Evolutionary conservation across 2,888 invertebrate species (phyloP).

Genomic region (Villa cingulata): DNA sequence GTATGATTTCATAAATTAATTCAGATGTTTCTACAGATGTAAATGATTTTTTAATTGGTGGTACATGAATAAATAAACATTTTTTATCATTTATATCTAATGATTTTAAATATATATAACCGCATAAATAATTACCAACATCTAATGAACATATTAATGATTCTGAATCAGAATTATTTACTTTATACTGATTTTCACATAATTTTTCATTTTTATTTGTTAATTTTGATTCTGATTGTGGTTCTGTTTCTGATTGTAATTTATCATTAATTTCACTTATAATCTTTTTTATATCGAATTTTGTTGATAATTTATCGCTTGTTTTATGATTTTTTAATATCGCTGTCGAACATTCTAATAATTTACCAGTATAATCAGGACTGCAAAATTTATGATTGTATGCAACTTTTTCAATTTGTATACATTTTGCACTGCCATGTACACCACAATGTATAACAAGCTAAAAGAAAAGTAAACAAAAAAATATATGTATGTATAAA

Average conservation of each 20-base stretch:
- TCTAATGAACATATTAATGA: constrained; percentile 20
- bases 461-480: constrained; percentile 13
- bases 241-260: background rate
- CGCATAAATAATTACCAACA: constrained; percentile 54
- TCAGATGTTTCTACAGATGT: constrained; percentile 43
- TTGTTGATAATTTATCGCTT: constrained; percentile 23
- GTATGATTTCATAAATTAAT: constrained; percentile 32
- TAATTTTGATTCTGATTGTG: too few relatives aligned
- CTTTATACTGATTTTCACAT: background rate
- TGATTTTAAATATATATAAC: constrained; percentile 62
- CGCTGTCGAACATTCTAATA: constrained; percentile 18
- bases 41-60: constrained; percentile 49
- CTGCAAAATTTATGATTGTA: constrained; percentile 30
- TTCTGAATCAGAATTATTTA: background rate
- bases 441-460: constrained; percentile 36
- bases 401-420: constrained; percentile 31
- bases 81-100: constrained; percentile 43
- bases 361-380: constrained; percentile 27
- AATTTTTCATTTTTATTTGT: background rate
- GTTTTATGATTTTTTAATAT: constrained; percentile 18
- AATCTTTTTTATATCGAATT: constrained; percentile 34
- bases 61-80: constrained; percentile 66
- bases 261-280: constrained; percentile 22
- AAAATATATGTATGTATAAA: too few relatives aligned
- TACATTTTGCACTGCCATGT: constrained; percentile 25